These are phyloP conservation scores for Neomicropteryx cornuta DNA, from an alignment of 1,140 invertebrate species.

Conservation along the genomic window DNA sequence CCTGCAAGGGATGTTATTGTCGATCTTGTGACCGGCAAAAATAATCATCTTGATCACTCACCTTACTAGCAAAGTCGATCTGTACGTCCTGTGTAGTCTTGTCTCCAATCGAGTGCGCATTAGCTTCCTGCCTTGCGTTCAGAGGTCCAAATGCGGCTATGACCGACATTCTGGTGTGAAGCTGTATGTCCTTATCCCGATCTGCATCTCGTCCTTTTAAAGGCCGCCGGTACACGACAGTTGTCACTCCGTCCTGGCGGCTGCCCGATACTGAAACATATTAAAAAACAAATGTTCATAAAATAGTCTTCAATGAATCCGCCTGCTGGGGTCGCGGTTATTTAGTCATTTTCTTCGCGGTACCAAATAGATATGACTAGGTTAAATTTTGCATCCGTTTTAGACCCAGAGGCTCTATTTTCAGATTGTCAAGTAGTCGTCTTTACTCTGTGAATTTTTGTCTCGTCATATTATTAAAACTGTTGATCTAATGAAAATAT, in stretches of 20 bases:
- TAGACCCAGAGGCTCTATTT: no score
- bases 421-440: no score
- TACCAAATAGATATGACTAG: no score
- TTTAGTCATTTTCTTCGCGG: no score
- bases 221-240: conserved; percentile 66
- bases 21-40: no score
- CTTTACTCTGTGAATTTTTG: no score
- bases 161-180: conserved; percentile 54
- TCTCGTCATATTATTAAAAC: no score
- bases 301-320: no score
- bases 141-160: conserved; percentile 83
- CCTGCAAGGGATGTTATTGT: no score
- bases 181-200: conserved; percentile 57
- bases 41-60: conserved; percentile 14
- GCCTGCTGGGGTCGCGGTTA: no score
- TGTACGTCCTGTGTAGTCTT: conserved; percentile 62
- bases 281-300: conserved; percentile 2
- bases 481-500: no score
- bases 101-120: conserved; percentile 65
- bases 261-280: conserved; percentile 48
- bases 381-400: no score
- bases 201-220: conserved; percentile 62
- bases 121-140: conserved; percentile 67
- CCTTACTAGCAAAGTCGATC: conserved; percentile 56
- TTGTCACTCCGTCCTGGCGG: conserved; percentile 68